phyloP scores from a whole-genome alignment of 2,113 vertebrate genomes.

The Lepus americanus region DNA sequence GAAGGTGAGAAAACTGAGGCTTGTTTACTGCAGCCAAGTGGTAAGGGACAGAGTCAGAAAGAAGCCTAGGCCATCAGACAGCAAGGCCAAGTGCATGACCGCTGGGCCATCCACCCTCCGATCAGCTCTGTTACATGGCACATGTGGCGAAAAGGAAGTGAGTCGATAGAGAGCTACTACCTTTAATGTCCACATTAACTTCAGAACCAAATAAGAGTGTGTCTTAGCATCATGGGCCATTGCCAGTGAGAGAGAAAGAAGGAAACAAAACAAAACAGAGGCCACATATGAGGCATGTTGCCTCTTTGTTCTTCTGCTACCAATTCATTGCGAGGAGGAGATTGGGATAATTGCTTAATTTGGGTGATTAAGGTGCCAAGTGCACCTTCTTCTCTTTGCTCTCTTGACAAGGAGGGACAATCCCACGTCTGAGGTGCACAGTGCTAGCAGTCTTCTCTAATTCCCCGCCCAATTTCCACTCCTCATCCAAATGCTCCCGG shows the following conservation, averaged over 20 bases:
- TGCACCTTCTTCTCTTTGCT: slow-evolving; percentile 20
- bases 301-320: slow-evolving; percentile 39
- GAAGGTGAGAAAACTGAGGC: background rate
- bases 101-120: background rate
- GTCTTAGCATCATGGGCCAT: background rate
- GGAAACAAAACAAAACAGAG: slow-evolving; percentile 30
- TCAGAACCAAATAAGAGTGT: background rate
- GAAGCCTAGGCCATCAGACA: background rate
- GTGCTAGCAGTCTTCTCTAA: background rate
- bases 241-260: slow-evolving; percentile 15
- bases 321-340: background rate
- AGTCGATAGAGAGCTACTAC: background rate
- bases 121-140: background rate
- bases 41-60: background rate
- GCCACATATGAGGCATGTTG: background rate
- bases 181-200: slow-evolving; percentile 37
- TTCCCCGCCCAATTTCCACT: background rate
- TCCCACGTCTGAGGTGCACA: background rate
- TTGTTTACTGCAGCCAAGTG: accelerated
- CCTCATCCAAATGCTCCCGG: slow-evolving; percentile 41
- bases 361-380: slow-evolving; percentile 51
- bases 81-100: accelerated
- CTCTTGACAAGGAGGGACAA: slow-evolving; percentile 4
- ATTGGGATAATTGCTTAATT: slow-evolving; percentile 60
- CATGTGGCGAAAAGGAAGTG: background rate